These are phyloP conservation scores for sheep (Ovis aries) DNA, from an alignment of 2,113 vertebrate species.

Conservation along the genomic window ARS-UI_Ramb_v3.0 NC_056056.1:152101501-152102000, in stretches of 20 bases:
- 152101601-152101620: not conserved
- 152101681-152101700: not conserved
- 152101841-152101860: not conserved
- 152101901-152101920: not conserved
- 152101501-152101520: not conserved
- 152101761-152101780: not conserved
- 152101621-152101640: not conserved
- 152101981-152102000: not conserved
- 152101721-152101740: not conserved
- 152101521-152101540: not conserved
- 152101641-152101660: not conserved
- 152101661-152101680: not conserved
- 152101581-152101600: not conserved
- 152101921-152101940: not conserved
- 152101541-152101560: not conserved
- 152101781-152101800: not conserved
- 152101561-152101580: not conserved
- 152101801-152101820: not conserved
- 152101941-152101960: not conserved
- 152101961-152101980: not conserved
- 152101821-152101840: not conserved
- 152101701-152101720: not conserved
- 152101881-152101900: not conserved
- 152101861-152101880: not conserved
- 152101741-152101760: not conserved